A percentile compares a stretch with the other conserved stretches of the same genome.
phyloP scores from a whole-genome alignment of 2,113 vertebrate species.

The Morone chrysops region DNA sequence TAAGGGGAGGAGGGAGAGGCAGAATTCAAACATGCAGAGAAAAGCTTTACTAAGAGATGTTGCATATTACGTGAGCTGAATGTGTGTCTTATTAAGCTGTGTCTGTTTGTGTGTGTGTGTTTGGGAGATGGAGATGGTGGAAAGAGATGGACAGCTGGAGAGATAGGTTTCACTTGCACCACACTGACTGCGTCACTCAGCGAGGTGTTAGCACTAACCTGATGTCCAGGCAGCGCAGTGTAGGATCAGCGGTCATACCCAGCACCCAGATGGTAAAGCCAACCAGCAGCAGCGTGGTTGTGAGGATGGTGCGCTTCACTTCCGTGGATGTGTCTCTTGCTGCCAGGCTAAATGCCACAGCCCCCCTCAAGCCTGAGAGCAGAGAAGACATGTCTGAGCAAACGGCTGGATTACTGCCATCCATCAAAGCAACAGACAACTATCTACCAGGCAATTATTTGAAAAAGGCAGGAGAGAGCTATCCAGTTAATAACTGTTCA shows the following conservation, averaged over 20 bases:
- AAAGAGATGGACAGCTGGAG: not conserved
- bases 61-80: conserved; percentile 19
- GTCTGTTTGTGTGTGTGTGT: not conserved
- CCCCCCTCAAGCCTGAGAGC: conserved; percentile 86
- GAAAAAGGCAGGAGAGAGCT: not conserved
- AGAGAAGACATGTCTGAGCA: conserved; percentile 34
- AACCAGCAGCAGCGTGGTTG: conserved; percentile 86
- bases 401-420: conserved; percentile 40
- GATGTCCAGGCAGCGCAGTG: conserved; percentile 88
- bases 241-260: conserved; percentile 84
- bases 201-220: conserved; percentile 81
- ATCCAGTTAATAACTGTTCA: conserved; percentile 21
- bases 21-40: conserved; percentile 21
- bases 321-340: conserved; percentile 82
- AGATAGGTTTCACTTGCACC: conserved; percentile 13
- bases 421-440: conserved; percentile 44
- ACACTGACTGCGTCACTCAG: not conserved
- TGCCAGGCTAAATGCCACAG: conserved; percentile 88
- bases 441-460: conserved; percentile 19
- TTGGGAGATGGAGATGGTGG: not conserved
- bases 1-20: conserved; percentile 5
- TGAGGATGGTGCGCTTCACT: conserved; percentile 86
- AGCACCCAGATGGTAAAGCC: conserved; percentile 88
- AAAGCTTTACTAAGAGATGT: conserved; percentile 30
- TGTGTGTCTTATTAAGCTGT: conserved; percentile 15